Base-by-base conservation (phyloP, 2,888 invertebrate genomes). In the Idaea biselata region DNA sequence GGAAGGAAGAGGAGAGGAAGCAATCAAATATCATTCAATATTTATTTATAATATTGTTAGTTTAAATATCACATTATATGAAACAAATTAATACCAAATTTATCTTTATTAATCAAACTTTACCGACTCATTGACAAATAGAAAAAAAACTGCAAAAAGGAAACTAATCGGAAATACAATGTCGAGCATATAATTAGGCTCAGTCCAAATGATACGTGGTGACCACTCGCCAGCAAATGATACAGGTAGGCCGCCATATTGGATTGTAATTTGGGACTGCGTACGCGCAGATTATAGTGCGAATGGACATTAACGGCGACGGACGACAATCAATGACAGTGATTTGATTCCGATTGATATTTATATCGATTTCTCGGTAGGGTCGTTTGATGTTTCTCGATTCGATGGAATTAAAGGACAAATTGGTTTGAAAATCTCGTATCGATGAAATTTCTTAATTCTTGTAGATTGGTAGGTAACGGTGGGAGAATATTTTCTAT, bases 281-380 rank as follows among this genome's bases (percentile, higher is more conserved):
- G 83, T 82, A 79, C 73, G 82, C 81, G 79, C 83, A 87, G 89
- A 91, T 91, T 91, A 89, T 83, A 88, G 88, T 82, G 86, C 82
- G 70, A 80, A 74, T 73, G 68, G 74, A 76, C 77, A 86, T 86
- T 86, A 84, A 85, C 73, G 77, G 79, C 77, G 74, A 73, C 74
- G 74, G 81, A 76, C 77, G 86, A 87, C 86, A 85, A 67, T 76
- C 79, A 84, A 87, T 86, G 82, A 86, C 84, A 79, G 83, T 80
- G 70, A 70, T 73, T 75, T 72, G 71, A 67, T 63, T 57, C 54
- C 18, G 56, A 56, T 32, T 54, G 54, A 60, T 25, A 63, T 64
- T 63, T 60, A 61, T 66, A 67, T 77, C 74, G 78, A 78, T 80
- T 81, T 79, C 77, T 79, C 71, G 68, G 69, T 70, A 71, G 67